phyloP scores from a whole-genome alignment of 2,888 invertebrate genomes.

The Eilema caniola region DNA sequence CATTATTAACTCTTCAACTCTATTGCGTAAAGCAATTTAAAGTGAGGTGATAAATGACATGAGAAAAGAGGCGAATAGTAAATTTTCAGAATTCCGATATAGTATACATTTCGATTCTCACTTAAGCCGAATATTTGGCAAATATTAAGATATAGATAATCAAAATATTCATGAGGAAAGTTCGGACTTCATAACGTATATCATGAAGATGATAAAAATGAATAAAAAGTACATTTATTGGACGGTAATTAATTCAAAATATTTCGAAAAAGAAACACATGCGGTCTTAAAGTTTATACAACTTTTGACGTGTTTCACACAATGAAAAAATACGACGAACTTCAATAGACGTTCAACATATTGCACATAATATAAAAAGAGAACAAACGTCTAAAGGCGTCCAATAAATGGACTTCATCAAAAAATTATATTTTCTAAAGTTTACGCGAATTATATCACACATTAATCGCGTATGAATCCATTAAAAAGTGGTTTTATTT shows the following conservation, averaged over 20 bases:
- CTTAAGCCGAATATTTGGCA: not conserved
- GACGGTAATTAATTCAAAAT: not conserved
- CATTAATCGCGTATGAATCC: too few relatives aligned
- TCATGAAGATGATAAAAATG: not conserved
- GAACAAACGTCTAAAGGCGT: not conserved
- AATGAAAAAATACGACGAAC: not conserved
- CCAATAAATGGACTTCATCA: not conserved
- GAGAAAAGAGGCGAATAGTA: not conserved
- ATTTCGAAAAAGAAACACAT: not conserved
- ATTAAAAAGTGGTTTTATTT: too few relatives aligned
- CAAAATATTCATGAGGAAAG: not conserved
- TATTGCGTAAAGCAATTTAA: not conserved
- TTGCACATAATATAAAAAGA: not conserved
- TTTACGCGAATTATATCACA: too few relatives aligned
- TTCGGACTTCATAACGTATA: not conserved
- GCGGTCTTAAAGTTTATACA: not conserved
- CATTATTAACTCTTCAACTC: not conserved
- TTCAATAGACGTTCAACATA: not conserved
- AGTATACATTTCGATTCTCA: not conserved
- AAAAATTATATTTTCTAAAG: too few relatives aligned
- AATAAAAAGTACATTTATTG: not conserved
- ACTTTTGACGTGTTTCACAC: not conserved
- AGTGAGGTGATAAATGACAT: not conserved
- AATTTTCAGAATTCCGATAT: not conserved
- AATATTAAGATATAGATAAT: not conserved